Evolutionary conservation across 1,140 invertebrate genomes (phyloP), one percentile per base, ranked within the genome.

Genomic region (Solenopsis fugax): DNA sequence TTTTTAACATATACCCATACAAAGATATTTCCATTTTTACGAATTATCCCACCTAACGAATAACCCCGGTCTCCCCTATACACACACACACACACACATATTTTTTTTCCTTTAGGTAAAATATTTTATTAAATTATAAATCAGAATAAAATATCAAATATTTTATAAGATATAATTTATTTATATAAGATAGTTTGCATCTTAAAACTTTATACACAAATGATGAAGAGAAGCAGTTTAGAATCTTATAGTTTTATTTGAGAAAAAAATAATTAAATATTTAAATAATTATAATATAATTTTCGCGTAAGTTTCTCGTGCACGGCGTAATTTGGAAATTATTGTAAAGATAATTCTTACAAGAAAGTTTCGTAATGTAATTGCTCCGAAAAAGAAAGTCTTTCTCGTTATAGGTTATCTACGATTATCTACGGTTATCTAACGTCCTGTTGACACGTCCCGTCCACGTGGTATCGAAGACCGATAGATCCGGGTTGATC

Each of bases 131-230:
- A 72, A 50, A 50, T 71, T 4, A 0, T 50, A 10, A 7, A 71
- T 48, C 6, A 71, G 21, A 50, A 69, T 69, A 24, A 69, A 69
- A 69, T 69, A 45, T 48, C 5, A 69, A 29, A 45, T 29, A 21
- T 41, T 21, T 67, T 41, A 37, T 18, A 65, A 13, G 13, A 37
- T 16, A 65, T 29, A 29, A 29, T 29, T 29, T 29, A 3, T 45
- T 67, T 67, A 24, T 24, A 24, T 48, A 48, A 45, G 10, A 1
- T 48, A 24, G 5, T 48, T 69, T 24, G 13, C n/a, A 48, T 4
- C 4, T 45, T 1, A 45, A 45, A 45, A 24, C n/a, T 45, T 62
- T 16, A 18, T 34, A 34, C 2, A 62, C 41, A 34, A 62, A 62
- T 34, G 3, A 56, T n/a, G 10, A 34, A 34, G 4, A 34, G 13